Conservation (phyloP, 2,888 invertebrate genomes). For the Caenorhabditis sp. region DNA sequence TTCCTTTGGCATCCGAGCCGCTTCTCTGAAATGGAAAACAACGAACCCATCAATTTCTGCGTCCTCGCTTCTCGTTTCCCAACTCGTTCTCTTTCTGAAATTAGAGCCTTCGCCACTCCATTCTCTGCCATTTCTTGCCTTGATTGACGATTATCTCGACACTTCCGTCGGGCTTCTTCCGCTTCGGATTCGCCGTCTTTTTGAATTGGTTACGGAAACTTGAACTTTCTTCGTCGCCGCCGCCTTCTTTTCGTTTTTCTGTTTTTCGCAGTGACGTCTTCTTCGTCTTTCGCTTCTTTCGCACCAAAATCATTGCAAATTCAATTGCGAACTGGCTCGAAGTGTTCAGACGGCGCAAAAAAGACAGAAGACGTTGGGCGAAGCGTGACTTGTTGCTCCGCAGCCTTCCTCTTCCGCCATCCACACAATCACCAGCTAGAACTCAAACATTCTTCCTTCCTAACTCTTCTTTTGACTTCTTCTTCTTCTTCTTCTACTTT, state of each 20-base stretch:
- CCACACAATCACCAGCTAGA: too few relatives aligned
- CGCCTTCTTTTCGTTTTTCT: slow-evolving; percentile 8
- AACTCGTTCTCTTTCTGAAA: slow-evolving; percentile 40
- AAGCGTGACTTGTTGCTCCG: slow-evolving; percentile 29
- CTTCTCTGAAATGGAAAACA: slow-evolving; percentile 33
- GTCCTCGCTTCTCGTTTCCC: slow-evolving; percentile 12
- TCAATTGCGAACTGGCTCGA: slow-evolving; percentile 46
- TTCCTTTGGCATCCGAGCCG: slow-evolving; percentile 9
- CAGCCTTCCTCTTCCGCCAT: slow-evolving; percentile 7
- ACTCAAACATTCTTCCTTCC: too few relatives aligned
- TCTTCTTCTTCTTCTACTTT: not conserved
- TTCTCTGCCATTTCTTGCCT: slow-evolving; percentile 25
- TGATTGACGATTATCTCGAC: slow-evolving; percentile 55
- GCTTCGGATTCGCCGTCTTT: not conserved
- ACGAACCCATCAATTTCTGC: slow-evolving; percentile 41
- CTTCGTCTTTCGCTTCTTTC: slow-evolving; percentile 13
- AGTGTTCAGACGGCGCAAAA: slow-evolving; percentile 53
- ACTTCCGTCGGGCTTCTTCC: slow-evolving; percentile 42
- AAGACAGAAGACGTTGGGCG: slow-evolving; percentile 12
- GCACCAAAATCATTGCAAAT: slow-evolving; percentile 55
- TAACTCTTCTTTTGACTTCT: not conserved
- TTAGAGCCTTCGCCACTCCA: slow-evolving; percentile 35
- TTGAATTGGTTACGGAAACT: slow-evolving; percentile 53
- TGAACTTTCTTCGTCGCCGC: slow-evolving; percentile 24
- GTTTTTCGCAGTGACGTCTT: slow-evolving; percentile 29